Evolutionary conservation across 2,797 vertebrate species (phyloP).

Genomic region (Darevskia mixta): DNA sequence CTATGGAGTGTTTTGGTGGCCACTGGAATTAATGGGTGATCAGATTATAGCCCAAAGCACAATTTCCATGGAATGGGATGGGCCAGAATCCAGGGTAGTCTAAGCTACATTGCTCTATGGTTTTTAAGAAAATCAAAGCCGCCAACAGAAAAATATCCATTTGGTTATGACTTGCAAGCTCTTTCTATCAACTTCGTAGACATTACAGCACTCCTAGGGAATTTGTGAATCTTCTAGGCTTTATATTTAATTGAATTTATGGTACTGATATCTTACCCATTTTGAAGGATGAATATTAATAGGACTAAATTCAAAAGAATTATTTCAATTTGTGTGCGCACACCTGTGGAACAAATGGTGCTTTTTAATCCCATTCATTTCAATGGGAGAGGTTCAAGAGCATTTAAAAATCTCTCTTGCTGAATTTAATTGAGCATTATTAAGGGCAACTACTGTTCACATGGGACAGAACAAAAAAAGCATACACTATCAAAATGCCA

Average conservation of each 20-base stretch:
- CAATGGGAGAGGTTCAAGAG: neutral
- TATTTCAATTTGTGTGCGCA: neutral
- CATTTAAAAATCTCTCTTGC: neutral
- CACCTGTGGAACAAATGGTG: neutral
- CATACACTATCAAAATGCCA: neutral
- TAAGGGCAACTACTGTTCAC: neutral
- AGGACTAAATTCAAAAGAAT: neutral
- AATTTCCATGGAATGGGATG: neutral
- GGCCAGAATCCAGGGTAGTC: neutral
- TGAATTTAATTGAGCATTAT: neutral
- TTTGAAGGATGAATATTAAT: neutral
- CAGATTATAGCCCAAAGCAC: neutral
- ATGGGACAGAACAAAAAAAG: neutral
- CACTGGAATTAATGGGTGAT: neutral
- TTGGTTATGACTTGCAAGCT: neutral
- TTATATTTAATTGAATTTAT: neutral
- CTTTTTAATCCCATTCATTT: constrained; percentile 4
- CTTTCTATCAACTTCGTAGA: neutral
- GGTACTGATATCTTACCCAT: neutral
- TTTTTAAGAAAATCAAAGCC: neutral
- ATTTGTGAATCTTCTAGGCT: neutral
- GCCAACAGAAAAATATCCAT: constrained; percentile 7
- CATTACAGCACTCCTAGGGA: neutral
- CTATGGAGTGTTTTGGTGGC: neutral
- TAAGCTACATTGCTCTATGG: neutral